Base-by-base conservation (phyloP, 2,113 vertebrate species). In the Menidia beryllina region DNA sequence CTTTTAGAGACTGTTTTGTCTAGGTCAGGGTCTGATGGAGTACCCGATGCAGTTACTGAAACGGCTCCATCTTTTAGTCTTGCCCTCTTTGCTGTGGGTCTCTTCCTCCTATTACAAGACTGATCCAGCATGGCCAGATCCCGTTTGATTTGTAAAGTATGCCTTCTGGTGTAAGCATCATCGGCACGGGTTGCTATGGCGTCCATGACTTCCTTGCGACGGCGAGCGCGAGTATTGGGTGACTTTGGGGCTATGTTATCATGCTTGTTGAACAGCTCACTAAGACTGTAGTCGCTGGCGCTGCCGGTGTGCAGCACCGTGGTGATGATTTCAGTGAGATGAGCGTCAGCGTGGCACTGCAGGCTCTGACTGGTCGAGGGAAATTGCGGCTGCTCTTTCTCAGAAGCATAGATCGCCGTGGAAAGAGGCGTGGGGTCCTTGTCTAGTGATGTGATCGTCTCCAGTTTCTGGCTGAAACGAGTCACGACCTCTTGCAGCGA, bases 381-480 rank as follows among this genome's bases (percentile, higher is more conserved):
- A 30, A 54, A 66, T 59, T 91, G 79, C 62, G 82, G 89, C 61
- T 86, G 77, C 51, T 93, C 89, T 69, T 85, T 90, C 85, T 95
- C 94, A 85, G 93, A 89, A 61, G 50, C 67, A 67, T 45, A 61
- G 26, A 67, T 7, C 2, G 52, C 20, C 3, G 75, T 63, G 2
- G 75, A 64, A 50, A 63, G 62, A 56, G 91, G 74, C 80, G 88
- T 91, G 62, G 89, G 81, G 34, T 93, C 91, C 72, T 87, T 91
- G 86, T 96, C 95, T 82, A 93, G 88, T 52, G 95, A 94, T 88
- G 93, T 93, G 87, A 97, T 96, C 63, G 93, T 95, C 82, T 97
- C 96, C 73, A 98, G 86, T 84, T 96, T 97, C 78, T 97, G 94
- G 88, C 94, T 96, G 88, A 97, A 95, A 50, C 94, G 94, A 79